Evolutionary conservation across 37 sponge, comb jelly and placozoan species (phyloP).

Genomic region (Eunapius fragilis): DNA sequence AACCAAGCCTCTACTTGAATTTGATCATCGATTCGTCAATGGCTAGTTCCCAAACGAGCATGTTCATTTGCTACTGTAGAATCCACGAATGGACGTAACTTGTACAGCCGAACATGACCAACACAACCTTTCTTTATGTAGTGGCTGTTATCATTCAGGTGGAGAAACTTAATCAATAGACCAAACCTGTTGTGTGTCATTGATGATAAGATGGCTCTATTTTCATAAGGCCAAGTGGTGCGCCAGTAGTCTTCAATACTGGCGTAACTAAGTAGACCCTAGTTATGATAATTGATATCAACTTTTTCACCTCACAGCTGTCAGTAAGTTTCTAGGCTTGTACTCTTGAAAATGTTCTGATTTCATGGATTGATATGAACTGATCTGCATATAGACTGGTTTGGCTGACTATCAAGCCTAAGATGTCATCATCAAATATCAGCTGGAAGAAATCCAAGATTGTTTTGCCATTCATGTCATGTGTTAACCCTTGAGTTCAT

Average conservation of each 20-base stretch:
- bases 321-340: not conserved
- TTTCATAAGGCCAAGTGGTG: constrained; percentile 4
- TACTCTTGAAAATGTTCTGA: not conserved
- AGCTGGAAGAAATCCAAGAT: constrained; percentile 5
- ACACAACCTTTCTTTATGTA: not conserved
- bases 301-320: no score
- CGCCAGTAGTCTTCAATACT: constrained; percentile 16
- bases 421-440: not conserved
- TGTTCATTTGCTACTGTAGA: constrained; percentile 4
- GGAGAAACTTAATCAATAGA: constrained; percentile 15
- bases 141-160: constrained; percentile 14
- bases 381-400: constrained; percentile 6
- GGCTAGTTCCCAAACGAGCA: not conserved
- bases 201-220: not conserved
- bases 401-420: not conserved
- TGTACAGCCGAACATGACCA: constrained; percentile 14
- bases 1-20: constrained; percentile 25
- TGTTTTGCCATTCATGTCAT: not conserved
- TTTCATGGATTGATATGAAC: not conserved
- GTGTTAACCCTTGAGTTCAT: not conserved
- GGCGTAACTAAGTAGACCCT: constrained; percentile 2
- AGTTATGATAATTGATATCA: constrained; percentile 4
- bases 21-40: constrained; percentile 38
- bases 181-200: constrained; percentile 14
- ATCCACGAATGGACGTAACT: constrained; percentile 10